A percentile compares a stretch with the other conserved stretches of the same genome.
Conservation (phyloP, 2,113 vertebrate species). For the Grammomys dolichurus region DNA sequence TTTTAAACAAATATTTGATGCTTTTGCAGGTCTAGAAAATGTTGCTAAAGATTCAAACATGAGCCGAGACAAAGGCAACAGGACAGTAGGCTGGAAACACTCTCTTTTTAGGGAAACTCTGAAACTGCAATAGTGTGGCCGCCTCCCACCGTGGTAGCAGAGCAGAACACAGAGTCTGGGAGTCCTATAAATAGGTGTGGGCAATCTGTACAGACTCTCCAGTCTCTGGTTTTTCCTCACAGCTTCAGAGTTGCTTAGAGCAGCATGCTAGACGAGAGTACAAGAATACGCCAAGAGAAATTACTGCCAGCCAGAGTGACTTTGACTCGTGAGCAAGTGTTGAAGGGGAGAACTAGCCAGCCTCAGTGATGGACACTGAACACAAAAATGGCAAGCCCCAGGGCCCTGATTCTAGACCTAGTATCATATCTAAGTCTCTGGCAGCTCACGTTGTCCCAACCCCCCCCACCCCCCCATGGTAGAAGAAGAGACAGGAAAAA, state of each 20-base stretch:
- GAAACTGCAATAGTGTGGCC: neutral
- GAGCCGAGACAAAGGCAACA: neutral
- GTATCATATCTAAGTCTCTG: neutral
- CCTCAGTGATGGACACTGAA: neutral
- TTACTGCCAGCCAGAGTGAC: neutral
- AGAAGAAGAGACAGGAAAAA: neutral
- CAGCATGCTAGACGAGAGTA: neutral
- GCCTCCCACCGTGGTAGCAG: neutral
- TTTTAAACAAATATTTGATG: neutral
- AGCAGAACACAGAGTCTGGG: neutral
- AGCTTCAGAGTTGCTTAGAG: neutral
- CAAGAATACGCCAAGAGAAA: neutral
- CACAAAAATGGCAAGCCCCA: neutral
- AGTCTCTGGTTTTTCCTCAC: neutral
- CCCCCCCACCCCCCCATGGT: neutral
- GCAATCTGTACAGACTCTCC: neutral
- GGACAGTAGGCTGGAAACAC: neutral
- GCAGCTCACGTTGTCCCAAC: neutral
- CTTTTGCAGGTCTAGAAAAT: neutral
- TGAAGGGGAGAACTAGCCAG: neutral
- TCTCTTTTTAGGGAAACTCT: neutral
- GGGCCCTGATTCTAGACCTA: too few species aligned
- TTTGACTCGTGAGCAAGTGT: neutral
- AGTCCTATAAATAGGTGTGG: neutral
- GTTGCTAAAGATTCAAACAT: slow-evolving; percentile 2